Evolutionary conservation across 2,797 vertebrate species (phyloP), one percentile per base, ranked within the genome.

Genomic region (Lemur catta): DNA sequence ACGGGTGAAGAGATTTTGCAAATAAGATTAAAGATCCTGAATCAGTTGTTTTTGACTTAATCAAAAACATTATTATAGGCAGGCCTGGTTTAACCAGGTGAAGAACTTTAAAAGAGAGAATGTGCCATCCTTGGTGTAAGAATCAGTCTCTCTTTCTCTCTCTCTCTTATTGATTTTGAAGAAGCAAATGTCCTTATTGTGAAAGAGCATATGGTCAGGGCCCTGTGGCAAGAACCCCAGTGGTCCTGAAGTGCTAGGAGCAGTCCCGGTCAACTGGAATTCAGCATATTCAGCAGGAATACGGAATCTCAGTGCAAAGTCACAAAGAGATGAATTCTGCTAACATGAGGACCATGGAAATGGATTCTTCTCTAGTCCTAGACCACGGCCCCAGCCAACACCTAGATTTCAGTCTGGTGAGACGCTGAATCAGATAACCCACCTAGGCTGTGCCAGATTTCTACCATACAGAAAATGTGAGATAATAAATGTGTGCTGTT

Each of bases 131-230:
- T 26, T 84, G 35, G 22, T 6, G 20, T 26, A 10, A 41, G 7
- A 41, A 67, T 35, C 33, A 67, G 4, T 35, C 2, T 72, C 12
- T 17, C 13, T 69, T 33, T 57, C 24, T 14, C 41, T 28, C 17
- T 65, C 12, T 52, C 10, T 89, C 0, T 22, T 35, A 0, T 14
- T 65, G 7, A 1, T 61, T 81, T 48, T 24, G 15, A 93, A 82
- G 52, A 93, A 81, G 13, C 28, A 46, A 20, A 35, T 67, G 63
- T 71, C 18, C 2, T 35, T 59, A 24, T 22, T 75, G 12, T 41
- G 17, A 59, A 43, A 74, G 3, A 2, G 7, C 14, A n/a, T 72
- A 14, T 7, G 1, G 1, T 30, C 33, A 67, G 2, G 2, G 0
- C 14, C 28, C 50, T 10, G 14, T 48, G 28, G 4, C 26, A 57